phyloP scores from a whole-genome alignment of 2,888 invertebrate genomes.

The Catonia carolina region DNA sequence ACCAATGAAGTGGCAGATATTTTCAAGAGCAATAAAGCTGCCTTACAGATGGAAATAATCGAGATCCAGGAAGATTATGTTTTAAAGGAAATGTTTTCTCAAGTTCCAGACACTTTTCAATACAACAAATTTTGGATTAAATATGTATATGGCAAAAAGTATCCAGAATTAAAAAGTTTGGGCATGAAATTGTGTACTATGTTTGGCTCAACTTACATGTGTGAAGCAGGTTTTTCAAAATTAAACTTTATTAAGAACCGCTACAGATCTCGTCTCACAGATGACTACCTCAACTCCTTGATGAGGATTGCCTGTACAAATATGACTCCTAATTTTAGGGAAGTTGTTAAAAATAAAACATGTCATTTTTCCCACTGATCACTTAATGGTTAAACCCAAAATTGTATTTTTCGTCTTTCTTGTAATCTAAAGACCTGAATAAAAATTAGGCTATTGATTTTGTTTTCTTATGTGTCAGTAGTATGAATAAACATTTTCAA shows the following conservation, averaged over 20 bases:
- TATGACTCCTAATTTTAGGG: conserved; percentile 6
- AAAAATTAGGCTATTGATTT: not conserved
- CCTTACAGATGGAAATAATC: conserved; percentile 33
- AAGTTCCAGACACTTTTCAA: conserved; percentile 17
- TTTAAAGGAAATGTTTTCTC: conserved; percentile 16
- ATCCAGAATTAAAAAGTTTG: conserved; percentile 16
- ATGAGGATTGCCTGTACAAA: conserved; percentile 6
- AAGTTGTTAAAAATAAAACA: conserved; percentile 18
- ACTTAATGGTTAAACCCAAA: not conserved
- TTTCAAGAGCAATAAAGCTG: conserved; percentile 32
- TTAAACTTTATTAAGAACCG: conserved; percentile 20
- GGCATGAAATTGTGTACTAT: conserved; percentile 22
- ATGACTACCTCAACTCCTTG: conserved; percentile 18
- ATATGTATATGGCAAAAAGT: conserved; percentile 14
- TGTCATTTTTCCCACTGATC: conserved; percentile 18
- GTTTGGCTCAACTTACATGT: conserved; percentile 21
- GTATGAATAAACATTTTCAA: not conserved
- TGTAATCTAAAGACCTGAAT: not conserved
- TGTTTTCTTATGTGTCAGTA: not conserved
- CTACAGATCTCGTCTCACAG: conserved; percentile 19
- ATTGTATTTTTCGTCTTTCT: conserved; percentile 6
- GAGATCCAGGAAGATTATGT: conserved; percentile 33
- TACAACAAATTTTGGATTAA: conserved; percentile 24
- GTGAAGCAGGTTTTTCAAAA: conserved; percentile 23
- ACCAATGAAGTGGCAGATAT: conserved; percentile 30